These are phyloP conservation scores for Gobio gobio DNA, from an alignment of 2,113 vertebrate genomes.

Conservation along the genomic window DNA sequence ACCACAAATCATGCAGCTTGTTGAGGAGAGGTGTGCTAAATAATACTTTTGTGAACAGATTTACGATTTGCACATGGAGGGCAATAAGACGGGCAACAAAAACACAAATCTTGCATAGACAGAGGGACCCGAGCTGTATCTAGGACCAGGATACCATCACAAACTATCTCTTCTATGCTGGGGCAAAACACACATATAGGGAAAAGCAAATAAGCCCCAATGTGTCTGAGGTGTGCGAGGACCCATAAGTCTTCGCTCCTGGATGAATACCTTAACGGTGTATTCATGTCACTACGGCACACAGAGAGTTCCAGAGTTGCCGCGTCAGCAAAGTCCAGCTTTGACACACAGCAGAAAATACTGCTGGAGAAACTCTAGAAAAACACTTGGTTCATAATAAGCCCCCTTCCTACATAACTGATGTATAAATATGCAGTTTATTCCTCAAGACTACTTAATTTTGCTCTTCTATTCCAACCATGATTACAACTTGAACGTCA, in stretches of 20 bases:
- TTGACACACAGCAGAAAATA: slow-evolving; percentile 57
- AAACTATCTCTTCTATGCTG: background rate
- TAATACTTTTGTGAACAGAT: background rate
- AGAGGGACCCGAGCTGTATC: background rate
- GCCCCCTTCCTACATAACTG: background rate
- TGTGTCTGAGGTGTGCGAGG: background rate
- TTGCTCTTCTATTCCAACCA: background rate
- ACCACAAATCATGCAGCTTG: background rate
- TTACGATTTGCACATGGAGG: background rate
- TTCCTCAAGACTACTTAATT: background rate
- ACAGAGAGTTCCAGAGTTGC: slow-evolving; percentile 64
- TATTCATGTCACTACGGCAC: slow-evolving; percentile 51
- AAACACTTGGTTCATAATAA: slow-evolving; percentile 45
- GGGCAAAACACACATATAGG: background rate
- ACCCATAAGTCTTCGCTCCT: slow-evolving; percentile 55
- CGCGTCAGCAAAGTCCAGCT: slow-evolving; percentile 62
- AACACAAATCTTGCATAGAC: background rate
- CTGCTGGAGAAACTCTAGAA: slow-evolving; percentile 52
- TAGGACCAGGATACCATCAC: background rate
- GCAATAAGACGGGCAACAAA: background rate
- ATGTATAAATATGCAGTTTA: background rate
- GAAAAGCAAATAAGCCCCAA: slow-evolving; percentile 29
- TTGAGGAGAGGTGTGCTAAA: background rate
- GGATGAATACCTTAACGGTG: slow-evolving; percentile 59
- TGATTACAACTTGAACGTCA: background rate